A percentile compares a stretch with the other conserved stretches of the same genome.
Conservation (phyloP, 1,140 invertebrate species). For the Holotrichia oblita region DNA sequence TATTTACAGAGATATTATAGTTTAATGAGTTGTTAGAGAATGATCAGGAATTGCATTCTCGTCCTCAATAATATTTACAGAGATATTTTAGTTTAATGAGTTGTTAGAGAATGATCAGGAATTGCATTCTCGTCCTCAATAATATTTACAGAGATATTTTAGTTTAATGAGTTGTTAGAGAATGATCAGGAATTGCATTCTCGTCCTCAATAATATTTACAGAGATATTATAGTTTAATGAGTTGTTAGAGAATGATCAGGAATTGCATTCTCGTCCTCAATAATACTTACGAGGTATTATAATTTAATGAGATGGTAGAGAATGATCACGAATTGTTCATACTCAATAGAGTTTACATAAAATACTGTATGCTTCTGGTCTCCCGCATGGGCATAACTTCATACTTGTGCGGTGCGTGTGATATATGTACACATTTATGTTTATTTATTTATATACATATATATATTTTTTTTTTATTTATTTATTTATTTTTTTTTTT, state of each 20-base stretch:
- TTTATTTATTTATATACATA: too few relatives aligned
- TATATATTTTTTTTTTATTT: too few relatives aligned
- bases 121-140: too few relatives aligned
- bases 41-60: conserved; percentile 18
- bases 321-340: neutral
- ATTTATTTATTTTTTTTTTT: neutral
- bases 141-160: too few relatives aligned
- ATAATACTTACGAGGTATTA: neutral
- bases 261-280: neutral
- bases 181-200: too few relatives aligned
- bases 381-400: too few relatives aligned
- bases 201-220: too few relatives aligned
- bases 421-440: neutral
- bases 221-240: neutral
- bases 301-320: neutral
- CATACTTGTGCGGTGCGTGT: neutral
- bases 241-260: neutral
- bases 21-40: neutral
- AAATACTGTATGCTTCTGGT: too few relatives aligned
- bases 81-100: too few relatives aligned
- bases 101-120: too few relatives aligned
- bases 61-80: neutral
- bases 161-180: too few relatives aligned
- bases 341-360: too few relatives aligned
- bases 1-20: neutral